A percentile compares a stretch with the other conserved stretches of the same genome.
Evolutionary conservation across 2,113 vertebrate species (phyloP).

Genomic region (Elachura formosa): DNA sequence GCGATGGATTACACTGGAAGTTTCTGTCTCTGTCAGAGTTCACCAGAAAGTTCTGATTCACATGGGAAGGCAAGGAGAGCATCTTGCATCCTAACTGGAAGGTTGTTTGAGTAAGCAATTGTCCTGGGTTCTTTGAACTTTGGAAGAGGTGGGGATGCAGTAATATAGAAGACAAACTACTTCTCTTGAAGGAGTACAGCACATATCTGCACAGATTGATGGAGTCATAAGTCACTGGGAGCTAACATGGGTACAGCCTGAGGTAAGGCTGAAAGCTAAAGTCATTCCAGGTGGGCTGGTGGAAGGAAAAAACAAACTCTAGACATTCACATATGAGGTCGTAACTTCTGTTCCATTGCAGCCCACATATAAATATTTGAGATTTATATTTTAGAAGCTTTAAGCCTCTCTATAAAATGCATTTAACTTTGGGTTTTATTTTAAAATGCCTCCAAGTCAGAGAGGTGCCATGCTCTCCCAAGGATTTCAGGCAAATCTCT

Average conservation of each 20-base stretch:
- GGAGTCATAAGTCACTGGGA: conserved; percentile 51
- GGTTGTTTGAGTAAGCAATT: not conserved
- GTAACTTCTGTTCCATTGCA: conserved; percentile 36
- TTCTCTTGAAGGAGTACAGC: conserved; percentile 35
- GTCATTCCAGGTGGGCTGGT: conserved; percentile 49
- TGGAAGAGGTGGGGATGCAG: conserved; percentile 25
- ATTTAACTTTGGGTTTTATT: conserved; percentile 48
- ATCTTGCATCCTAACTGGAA: not conserved
- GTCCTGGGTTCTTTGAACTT: conserved; percentile 34
- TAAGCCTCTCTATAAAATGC: conserved; percentile 23
- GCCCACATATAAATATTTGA: conserved; percentile 46
- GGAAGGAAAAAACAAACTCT: conserved; percentile 9
- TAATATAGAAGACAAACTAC: conserved; percentile 55
- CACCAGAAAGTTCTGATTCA: not conserved
- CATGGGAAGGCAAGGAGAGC: not conserved
- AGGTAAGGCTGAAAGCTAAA: conserved; percentile 60
- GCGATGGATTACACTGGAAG: not conserved
- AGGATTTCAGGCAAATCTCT: conserved; percentile 9
- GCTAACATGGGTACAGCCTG: conserved; percentile 24
- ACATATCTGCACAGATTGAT: conserved; percentile 48
- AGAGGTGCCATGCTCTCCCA: not conserved
- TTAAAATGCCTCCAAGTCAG: conserved; percentile 22
- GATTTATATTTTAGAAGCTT: conserved; percentile 54
- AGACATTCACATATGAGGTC: conserved; percentile 33
- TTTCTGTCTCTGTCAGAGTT: not conserved